A percentile compares a stretch with the other conserved stretches of the same genome.
These are phyloP conservation scores for Melanotaenia boesemani DNA, from an alignment of 2,797 vertebrate species.

Conservation along the genomic window DNA sequence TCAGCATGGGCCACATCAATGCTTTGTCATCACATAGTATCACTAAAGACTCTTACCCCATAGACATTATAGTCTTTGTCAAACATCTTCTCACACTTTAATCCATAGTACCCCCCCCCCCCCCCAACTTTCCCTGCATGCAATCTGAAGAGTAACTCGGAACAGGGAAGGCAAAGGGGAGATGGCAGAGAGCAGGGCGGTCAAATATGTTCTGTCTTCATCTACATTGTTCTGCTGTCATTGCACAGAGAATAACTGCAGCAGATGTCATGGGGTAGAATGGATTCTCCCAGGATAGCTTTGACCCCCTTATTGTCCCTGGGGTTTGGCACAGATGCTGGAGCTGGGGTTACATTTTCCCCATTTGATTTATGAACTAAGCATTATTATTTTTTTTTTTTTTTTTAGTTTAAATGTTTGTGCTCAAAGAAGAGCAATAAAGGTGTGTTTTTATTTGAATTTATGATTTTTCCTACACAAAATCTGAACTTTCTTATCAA, in stretches of 20 bases:
- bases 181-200: constrained; percentile 51
- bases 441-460: constrained; percentile 10
- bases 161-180: constrained; percentile 30
- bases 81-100: constrained; percentile 42
- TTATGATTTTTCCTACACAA: constrained; percentile 1
- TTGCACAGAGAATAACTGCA: constrained; percentile 66
- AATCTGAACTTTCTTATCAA: not conserved
- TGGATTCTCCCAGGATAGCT: constrained; percentile 73
- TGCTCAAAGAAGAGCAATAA: not conserved
- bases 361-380: constrained; percentile 47
- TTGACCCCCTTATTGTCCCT: constrained; percentile 80
- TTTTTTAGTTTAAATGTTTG: constrained; percentile 3
- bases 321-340: constrained; percentile 77
- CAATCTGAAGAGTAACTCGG: constrained; percentile 36
- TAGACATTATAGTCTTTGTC: constrained; percentile 52
- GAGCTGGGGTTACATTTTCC: constrained; percentile 55
- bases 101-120: constrained; percentile 21
- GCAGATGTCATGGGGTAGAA: constrained; percentile 81
- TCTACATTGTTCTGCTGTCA: constrained; percentile 76
- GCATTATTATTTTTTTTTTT: constrained; percentile 2
- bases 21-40: constrained; percentile 50
- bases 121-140: constrained; percentile 15
- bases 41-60: constrained; percentile 25
- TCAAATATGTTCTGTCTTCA: constrained; percentile 65
- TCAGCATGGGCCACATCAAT: constrained; percentile 19